These are phyloP conservation scores for Patella caerulea DNA, from an alignment of 2,888 invertebrate genomes.

Conservation along the genomic window DNA sequence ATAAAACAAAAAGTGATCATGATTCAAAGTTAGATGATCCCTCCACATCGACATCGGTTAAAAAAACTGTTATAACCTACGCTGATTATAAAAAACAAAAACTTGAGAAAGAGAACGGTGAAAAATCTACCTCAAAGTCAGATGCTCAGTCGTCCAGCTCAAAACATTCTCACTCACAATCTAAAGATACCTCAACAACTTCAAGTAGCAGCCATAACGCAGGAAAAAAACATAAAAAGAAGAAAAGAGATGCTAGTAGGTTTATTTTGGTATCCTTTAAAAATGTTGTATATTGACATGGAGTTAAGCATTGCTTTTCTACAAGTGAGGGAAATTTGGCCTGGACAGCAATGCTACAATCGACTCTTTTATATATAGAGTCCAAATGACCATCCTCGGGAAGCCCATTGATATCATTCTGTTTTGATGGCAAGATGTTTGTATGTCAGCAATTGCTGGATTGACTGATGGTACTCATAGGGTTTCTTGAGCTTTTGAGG, in stretches of 20 bases:
- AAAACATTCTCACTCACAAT: background rate
- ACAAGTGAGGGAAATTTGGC: too few species aligned
- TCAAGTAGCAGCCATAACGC: background rate
- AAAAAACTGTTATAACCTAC: slow-evolving; percentile 2
- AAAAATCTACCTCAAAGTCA: background rate
- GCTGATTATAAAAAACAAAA: slow-evolving; percentile 1
- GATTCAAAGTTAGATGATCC: slow-evolving; percentile 4
- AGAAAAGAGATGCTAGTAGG: slow-evolving; percentile 11
- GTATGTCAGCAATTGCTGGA: too few species aligned
- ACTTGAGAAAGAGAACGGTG: background rate
- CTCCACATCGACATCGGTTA: background rate
- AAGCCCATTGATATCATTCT: too few species aligned
- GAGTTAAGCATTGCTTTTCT: too few species aligned
- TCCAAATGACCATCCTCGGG: too few species aligned
- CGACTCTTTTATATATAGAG: too few species aligned
- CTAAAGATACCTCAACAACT: background rate
- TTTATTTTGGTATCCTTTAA: background rate
- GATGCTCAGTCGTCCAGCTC: background rate
- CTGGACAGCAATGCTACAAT: too few species aligned
- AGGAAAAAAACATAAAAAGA: slow-evolving; percentile 8
- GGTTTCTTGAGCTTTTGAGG: too few species aligned
- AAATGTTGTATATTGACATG: background rate
- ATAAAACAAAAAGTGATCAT: slow-evolving; percentile 33
- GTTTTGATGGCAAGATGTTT: too few species aligned
- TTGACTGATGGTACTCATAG: too few species aligned